Conservation (phyloP, 2,888 invertebrate genomes). For the Drosophila recens region DNA sequence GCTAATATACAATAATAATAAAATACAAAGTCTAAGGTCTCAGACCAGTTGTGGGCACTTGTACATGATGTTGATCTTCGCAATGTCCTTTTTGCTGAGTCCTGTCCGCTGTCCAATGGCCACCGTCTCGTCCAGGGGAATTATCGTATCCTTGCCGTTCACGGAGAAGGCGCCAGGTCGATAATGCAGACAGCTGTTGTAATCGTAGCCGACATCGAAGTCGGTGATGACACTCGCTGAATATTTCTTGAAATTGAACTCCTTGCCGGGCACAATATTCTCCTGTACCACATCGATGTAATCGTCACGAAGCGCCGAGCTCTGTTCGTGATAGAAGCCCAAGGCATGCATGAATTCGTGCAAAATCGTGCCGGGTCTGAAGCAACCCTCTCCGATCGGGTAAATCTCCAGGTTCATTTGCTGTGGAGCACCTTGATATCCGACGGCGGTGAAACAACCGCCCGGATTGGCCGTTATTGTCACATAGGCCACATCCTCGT, state of each 20-base stretch:
- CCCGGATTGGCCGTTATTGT: slow-evolving; percentile 77
- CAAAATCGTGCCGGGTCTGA: slow-evolving; percentile 87
- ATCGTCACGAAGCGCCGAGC: slow-evolving; percentile 90
- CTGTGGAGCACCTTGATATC: slow-evolving; percentile 86
- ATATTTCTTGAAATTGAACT: slow-evolving; percentile 90
- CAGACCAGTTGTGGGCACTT: slow-evolving; percentile 77
- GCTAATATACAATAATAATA: slow-evolving; percentile 21
- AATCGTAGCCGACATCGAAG: slow-evolving; percentile 91
- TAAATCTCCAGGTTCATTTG: slow-evolving; percentile 81
- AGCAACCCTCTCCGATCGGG: slow-evolving; percentile 82
- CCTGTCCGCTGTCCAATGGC: slow-evolving; percentile 81
- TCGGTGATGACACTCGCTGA: slow-evolving; percentile 86
- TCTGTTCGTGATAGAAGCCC: slow-evolving; percentile 93
- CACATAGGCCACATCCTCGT: slow-evolving; percentile 72
- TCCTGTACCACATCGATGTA: slow-evolving; percentile 87
- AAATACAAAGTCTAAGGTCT: slow-evolving; percentile 1
- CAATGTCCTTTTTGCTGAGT: slow-evolving; percentile 80
- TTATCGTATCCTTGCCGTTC: slow-evolving; percentile 90
- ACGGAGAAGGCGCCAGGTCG: slow-evolving; percentile 90
- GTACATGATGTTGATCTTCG: slow-evolving; percentile 84
- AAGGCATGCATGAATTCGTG: slow-evolving; percentile 92
- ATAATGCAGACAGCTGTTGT: slow-evolving; percentile 93
- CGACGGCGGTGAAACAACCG: slow-evolving; percentile 93
- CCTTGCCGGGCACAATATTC: slow-evolving; percentile 86
- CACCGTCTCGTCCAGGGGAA: slow-evolving; percentile 84